Conservation (phyloP, 2,113 vertebrate species). For the Phylloscopus whistleri region DNA sequence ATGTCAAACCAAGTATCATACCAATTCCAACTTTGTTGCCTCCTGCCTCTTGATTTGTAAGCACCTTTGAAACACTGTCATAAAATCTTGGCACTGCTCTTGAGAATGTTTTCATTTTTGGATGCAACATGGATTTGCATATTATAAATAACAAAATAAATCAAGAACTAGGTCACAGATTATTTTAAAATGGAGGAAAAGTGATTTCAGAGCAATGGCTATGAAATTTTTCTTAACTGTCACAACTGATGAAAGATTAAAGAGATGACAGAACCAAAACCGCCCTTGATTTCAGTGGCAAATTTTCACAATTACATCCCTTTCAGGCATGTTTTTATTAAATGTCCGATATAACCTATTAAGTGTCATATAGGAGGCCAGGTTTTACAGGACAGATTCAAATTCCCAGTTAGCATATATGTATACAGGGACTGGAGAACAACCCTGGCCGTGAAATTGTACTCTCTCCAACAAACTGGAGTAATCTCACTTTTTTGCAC, state of each 20-base stretch:
- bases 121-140: not conserved
- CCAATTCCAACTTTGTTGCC: not conserved
- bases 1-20: not conserved
- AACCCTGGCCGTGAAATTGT: not conserved
- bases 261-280: not conserved
- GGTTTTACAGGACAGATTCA: not conserved
- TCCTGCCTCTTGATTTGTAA: not conserved
- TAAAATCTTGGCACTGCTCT: not conserved
- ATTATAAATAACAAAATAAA: not conserved
- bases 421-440: not conserved
- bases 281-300: not conserved
- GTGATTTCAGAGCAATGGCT: not conserved
- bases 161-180: not conserved
- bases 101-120: not conserved
- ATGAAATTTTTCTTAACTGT: not conserved
- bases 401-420: not conserved
- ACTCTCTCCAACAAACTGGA: not conserved
- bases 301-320: not conserved
- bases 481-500: not conserved
- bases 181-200: not conserved
- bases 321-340: not conserved
- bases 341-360: not conserved
- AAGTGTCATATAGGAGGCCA: not conserved
- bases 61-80: not conserved
- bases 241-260: not conserved